Conservation (phyloP, 1,140 invertebrate genomes). For the Apocrypta bakeri region DNA sequence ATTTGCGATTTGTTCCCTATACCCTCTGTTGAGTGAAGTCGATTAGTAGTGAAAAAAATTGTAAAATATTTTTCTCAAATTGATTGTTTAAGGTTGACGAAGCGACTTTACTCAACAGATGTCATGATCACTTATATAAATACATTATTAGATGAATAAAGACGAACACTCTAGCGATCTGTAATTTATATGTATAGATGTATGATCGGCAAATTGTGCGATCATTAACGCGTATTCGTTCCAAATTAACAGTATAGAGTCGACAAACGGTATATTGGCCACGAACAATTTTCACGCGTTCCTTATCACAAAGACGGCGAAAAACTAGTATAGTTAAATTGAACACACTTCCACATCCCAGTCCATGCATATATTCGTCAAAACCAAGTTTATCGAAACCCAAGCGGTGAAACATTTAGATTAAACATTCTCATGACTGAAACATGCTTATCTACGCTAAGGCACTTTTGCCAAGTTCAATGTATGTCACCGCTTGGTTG, state of each 20-base stretch:
- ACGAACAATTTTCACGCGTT: constrained; percentile 19
- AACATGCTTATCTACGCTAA: neutral
- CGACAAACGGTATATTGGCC: constrained; percentile 29
- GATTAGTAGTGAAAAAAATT: neutral
- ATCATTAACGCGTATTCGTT: constrained; percentile 8
- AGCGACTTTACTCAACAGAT: constrained; percentile 16
- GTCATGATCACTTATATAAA: constrained; percentile 46
- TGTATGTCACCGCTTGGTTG: neutral
- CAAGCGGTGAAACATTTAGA: constrained; percentile 1
- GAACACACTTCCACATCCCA: constrained; percentile 50
- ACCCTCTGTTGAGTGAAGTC: constrained; percentile 11
- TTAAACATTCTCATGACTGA: neutral
- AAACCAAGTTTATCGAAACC: constrained; percentile 1
- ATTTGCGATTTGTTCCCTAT: neutral
- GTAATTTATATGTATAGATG: constrained; percentile 29
- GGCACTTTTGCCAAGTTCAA: neutral
- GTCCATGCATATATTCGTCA: constrained; percentile 44
- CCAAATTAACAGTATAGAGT: constrained; percentile 31
- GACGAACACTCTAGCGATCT: constrained; percentile 24
- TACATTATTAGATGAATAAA: constrained; percentile 32
- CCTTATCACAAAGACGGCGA: constrained; percentile 17
- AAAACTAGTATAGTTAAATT: constrained; percentile 31
- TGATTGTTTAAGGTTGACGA: neutral
- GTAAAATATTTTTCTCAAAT: neutral
- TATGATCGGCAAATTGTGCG: constrained; percentile 18